Base-by-base conservation (phyloP, 1,140 invertebrate genomes). In the Chelonus insularis region DNA sequence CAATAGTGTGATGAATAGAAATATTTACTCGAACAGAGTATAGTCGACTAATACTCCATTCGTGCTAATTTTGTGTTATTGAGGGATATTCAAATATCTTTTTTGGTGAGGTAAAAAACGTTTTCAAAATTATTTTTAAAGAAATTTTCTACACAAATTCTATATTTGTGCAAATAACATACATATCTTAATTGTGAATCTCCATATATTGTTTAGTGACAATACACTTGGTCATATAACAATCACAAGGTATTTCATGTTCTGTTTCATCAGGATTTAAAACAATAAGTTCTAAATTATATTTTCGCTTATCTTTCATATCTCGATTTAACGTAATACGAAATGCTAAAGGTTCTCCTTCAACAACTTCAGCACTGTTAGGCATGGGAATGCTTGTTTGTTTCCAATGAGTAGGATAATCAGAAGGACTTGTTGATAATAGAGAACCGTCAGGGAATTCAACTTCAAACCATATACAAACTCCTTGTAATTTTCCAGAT, bases 401-500 rank as follows among this genome's bases (percentile, higher is more conserved):
- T 74, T 98, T 97, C 97, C 97, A 99, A 82, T 99, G 96, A 12
- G 97, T 99, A 62, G 85, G 84, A 72, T 85, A 87, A 72, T 80
- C 82, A 65, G 79, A 83, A 65, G 90, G 95, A 57, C 89, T 90
- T 68, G 93, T 95, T 47, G 87, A 88, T 65, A 95, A 86, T 23
- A 83, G 78, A 11, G 88, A 79, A 20, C 79, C 70, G 64, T 84
- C 80, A 5, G 87, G 86, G 61, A 93, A 79, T 69, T 92, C 89
- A 74, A 95, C 94, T 58, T 86, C 86, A 47, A 89, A 90, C 83
- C 94, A 92, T 81, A 98, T 97, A 82, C 93, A 97, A 18, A 94
- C 75, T 8, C 90, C 92, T 80, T 93, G 88, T 77, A 88, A 91
- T 56, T 78, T 80, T 0, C 90, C 89, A 36, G 74, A 66, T 72